Evolutionary conservation across 1,140 invertebrate species (phyloP).

Genomic region (Oedothorax gibbosus): DNA sequence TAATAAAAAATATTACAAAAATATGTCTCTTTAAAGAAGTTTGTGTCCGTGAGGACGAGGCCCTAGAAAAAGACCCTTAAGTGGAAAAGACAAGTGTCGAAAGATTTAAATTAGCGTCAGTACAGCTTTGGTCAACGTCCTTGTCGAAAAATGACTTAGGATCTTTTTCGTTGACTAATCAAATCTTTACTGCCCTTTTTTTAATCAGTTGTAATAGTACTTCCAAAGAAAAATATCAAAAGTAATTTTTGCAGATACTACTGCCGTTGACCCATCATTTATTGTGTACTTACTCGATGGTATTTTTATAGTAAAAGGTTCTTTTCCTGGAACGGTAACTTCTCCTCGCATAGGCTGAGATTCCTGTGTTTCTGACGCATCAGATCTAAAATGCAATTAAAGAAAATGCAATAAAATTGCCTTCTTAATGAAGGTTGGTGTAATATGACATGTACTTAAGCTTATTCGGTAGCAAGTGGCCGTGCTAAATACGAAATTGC

Average conservation of each 20-base stretch:
- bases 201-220: neutral
- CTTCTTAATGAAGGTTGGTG: neutral
- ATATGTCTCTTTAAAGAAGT: no score
- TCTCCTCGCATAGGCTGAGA: conserved; percentile 13
- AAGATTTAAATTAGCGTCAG: no score
- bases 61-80: no score
- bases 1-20: no score
- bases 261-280: neutral
- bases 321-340: neutral
- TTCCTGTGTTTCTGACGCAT: neutral
- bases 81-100: no score
- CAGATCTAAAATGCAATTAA: neutral
- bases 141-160: neutral
- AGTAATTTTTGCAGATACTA: neutral
- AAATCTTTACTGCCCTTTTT: neutral
- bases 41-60: no score
- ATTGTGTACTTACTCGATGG: neutral
- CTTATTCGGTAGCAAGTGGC: no score
- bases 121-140: no score
- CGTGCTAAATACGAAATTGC: neutral
- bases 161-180: neutral
- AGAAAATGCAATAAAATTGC: neutral
- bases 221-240: neutral
- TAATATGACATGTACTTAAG: neutral
- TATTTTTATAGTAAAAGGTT: conserved; percentile 1